Evolutionary conservation across 2,113 vertebrate genomes (phyloP).

Genomic region (Chinchilla lanigera): DNA sequence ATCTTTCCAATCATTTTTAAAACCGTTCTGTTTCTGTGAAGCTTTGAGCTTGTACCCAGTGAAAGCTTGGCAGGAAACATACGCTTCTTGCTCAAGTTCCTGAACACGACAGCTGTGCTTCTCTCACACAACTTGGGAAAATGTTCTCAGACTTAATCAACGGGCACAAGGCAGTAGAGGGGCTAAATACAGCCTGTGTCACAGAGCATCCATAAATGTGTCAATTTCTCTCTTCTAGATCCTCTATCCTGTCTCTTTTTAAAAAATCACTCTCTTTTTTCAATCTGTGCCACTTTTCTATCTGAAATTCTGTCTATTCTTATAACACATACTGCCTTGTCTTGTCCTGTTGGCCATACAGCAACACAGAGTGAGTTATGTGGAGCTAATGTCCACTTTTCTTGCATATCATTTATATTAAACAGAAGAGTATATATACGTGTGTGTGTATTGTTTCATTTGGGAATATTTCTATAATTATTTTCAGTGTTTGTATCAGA

Average conservation of each 20-base stretch:
- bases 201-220: constrained; percentile 67
- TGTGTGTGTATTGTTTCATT: not conserved
- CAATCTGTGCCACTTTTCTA: constrained; percentile 1
- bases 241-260: not conserved
- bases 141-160: constrained; percentile 76
- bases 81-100: constrained; percentile 78
- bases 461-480: not conserved
- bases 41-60: constrained; percentile 64
- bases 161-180: constrained; percentile 70
- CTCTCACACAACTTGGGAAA: constrained; percentile 75
- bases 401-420: not conserved
- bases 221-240: constrained; percentile 59
- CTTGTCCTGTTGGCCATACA: not conserved
- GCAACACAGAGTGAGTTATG: not conserved
- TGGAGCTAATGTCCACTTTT: not conserved
- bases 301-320: constrained; percentile 8
- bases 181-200: constrained; percentile 76
- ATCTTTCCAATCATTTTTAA: constrained; percentile 77
- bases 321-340: not conserved
- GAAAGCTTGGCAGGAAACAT: constrained; percentile 82
- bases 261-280: not conserved
- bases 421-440: not conserved
- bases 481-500: not conserved
- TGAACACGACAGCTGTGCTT: constrained; percentile 79
- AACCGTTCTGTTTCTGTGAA: constrained; percentile 73